Evolutionary conservation across 2,113 vertebrate species (phyloP), one percentile per base, ranked within the genome.

Genomic region (Channa argus): DNA sequence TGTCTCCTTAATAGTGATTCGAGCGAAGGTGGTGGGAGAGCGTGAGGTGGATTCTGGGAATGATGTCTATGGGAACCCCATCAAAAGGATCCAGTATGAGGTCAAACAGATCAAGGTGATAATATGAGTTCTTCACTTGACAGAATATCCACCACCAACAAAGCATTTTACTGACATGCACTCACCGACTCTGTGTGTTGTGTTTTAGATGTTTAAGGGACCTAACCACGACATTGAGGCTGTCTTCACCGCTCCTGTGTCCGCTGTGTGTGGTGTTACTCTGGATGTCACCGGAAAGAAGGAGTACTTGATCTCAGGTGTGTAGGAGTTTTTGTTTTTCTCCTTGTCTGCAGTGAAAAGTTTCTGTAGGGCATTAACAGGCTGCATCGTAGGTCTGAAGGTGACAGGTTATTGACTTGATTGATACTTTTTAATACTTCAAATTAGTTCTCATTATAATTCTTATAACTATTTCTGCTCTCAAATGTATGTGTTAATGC

Each of bases 51-150:
- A 95, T 82, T 95, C 96, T 0, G 98, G 98, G 78, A 98, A 97
- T 0, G 98, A 99, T 53, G 94, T 97, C 91, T 99, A 99, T 0
- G 98, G 98, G 65, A 98, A 99, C 82, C 98, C 98, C 8, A 99
- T 99, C 94, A 99, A 99, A 88, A 95, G 95, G 78, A 97, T 98
- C 83, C 96, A 98, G 89, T 99, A 99, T 41, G 97, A 98, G 74
- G 92, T 98, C 94, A 99, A 99, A 89, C 98, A 99, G 91, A 97
- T 98, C 79, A 99, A 99, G 96, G 97, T 98, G 80, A 79, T 76
- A 38, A 3, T 24, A 24, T 24, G 24, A 41, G 8, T 15, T 0
- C 39, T 52, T 6, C 8, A 37, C 11, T 47, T 44, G 47, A 14
- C 34, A 34, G 24, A 24, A 24, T 24, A 24, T 24, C 24, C 24